phyloP scores from a whole-genome alignment of 2,888 invertebrate species.

The Diabrotica balteata region DNA sequence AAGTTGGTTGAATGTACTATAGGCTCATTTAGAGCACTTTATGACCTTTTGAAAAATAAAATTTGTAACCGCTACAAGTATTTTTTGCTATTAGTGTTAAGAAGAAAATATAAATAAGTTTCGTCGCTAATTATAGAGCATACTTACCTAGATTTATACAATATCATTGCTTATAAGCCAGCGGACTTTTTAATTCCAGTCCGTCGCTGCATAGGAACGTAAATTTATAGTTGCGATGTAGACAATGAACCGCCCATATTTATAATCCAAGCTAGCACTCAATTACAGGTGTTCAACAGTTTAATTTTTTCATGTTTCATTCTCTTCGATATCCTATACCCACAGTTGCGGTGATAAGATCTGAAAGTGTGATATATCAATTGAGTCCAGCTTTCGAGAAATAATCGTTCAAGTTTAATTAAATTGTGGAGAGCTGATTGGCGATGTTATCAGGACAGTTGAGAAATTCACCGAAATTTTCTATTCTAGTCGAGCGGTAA shows the following conservation, averaged over 20 bases:
- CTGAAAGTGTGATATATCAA: slow-evolving; percentile 45
- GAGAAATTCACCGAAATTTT: slow-evolving; percentile 16
- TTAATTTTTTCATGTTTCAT: slow-evolving; percentile 32
- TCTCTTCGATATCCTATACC: slow-evolving; percentile 39
- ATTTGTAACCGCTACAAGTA: too few species aligned
- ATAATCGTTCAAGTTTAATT: slow-evolving; percentile 29
- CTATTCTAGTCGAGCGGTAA: not conserved
- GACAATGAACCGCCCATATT: slow-evolving; percentile 46
- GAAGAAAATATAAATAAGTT: not conserved
- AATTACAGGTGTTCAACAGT: slow-evolving; percentile 45
- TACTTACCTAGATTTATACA: too few species aligned
- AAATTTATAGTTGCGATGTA: slow-evolving; percentile 47
- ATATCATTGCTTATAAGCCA: too few species aligned
- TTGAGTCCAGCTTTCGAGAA: slow-evolving; percentile 31
- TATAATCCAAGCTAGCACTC: slow-evolving; percentile 39
- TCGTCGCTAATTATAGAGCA: not conserved
- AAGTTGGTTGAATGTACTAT: too few species aligned
- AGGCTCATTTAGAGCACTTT: too few species aligned
- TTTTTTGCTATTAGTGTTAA: not conserved
- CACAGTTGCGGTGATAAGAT: slow-evolving; percentile 43
- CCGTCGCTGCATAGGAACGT: slow-evolving; percentile 13
- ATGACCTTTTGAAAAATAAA: too few species aligned
- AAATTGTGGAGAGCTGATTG: slow-evolving; percentile 25
- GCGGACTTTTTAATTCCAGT: not conserved
- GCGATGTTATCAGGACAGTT: slow-evolving; percentile 20